Base-by-base conservation (phyloP, 2,888 invertebrate genomes). In the Yponomeuta malinellus region DNA sequence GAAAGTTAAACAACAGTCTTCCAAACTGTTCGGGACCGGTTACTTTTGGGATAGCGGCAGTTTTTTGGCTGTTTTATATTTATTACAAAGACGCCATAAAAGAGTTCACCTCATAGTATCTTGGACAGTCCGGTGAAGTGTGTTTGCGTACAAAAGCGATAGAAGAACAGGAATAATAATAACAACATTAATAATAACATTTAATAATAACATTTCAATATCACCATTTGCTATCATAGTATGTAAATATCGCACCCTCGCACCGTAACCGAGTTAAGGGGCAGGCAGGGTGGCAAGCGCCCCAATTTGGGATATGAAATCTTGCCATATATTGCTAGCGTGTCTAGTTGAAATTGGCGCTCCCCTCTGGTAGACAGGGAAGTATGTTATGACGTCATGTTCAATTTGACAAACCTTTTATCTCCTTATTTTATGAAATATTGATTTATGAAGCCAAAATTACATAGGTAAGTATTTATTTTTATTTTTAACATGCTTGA, bases 41-140 rank as follows among this genome's bases (percentile, higher is more conserved):
- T 65, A 65, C 33, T 12, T 59, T 59, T 59, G 12, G 33, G 29
- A 23, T 65, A 33, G 4, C 8, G 29, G 33, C 31, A 29, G 65
- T 31, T 65, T 65, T 10, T 65, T 65, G 10, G 12, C 31, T 10
- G 10, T 10, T 31, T 65, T 65, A 65, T 75, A 74, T 76, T 76
- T 77, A 75, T 74, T 75, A 12, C 74, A 74, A 68, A 72, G 71
- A 65, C 70, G 72, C 73, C 75, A 76, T 77, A 77, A 76, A 77
- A 76, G 73, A 75, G 73, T 74, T 74, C 33, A 10, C 10, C 2
- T 73, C 74, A 75, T 75, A 74, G 52, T 12, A 15, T 73, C 72
- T 74, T 71, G 73, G 73, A 71, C 74, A 71, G 74, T 73, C 73
- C 65, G 72, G 65, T 59, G 15, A 59, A 63, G 74, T 73, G 72